Evolutionary conservation across 2,888 invertebrate genomes (phyloP).

Genomic region (Heliothis peltigera): DNA sequence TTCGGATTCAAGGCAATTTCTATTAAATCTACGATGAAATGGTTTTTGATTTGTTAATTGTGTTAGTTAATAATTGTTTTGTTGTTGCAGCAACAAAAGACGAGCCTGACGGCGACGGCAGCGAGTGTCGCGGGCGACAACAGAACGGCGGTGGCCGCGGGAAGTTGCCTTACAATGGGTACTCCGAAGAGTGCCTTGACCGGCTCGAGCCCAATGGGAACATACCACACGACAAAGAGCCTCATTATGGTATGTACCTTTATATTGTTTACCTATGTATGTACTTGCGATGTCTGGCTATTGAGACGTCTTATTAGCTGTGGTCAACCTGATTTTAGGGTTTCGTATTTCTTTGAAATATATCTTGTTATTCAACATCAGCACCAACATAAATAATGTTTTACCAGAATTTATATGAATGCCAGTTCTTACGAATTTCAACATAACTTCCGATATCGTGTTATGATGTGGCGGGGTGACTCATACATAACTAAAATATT

Average conservation of each 20-base stretch:
- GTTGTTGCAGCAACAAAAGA: slow-evolving; percentile 96
- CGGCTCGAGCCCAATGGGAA: slow-evolving; percentile 98
- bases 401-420: background rate
- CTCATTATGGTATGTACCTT: slow-evolving; percentile 86
- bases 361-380: background rate
- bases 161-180: slow-evolving; percentile 97
- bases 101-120: slow-evolving; percentile 92
- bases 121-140: slow-evolving; percentile 88
- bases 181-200: slow-evolving; percentile 98
- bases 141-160: slow-evolving; percentile 91
- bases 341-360: background rate
- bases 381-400: background rate
- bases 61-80: slow-evolving; percentile 9
- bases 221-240: slow-evolving; percentile 96
- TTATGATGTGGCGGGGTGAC: slow-evolving; percentile 8
- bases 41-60: slow-evolving; percentile 1
- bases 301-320: background rate
- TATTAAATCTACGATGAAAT: background rate
- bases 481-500: slow-evolving; percentile 22
- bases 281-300: background rate
- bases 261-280: slow-evolving; percentile 4
- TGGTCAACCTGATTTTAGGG: background rate
- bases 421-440: slow-evolving; percentile 15
- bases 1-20: slow-evolving; percentile 14
- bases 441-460: slow-evolving; percentile 12